Evolutionary conservation across 2,888 invertebrate species (phyloP), one percentile per base, ranked within the genome.

Genomic region (Teinopalpus imperialis): DNA sequence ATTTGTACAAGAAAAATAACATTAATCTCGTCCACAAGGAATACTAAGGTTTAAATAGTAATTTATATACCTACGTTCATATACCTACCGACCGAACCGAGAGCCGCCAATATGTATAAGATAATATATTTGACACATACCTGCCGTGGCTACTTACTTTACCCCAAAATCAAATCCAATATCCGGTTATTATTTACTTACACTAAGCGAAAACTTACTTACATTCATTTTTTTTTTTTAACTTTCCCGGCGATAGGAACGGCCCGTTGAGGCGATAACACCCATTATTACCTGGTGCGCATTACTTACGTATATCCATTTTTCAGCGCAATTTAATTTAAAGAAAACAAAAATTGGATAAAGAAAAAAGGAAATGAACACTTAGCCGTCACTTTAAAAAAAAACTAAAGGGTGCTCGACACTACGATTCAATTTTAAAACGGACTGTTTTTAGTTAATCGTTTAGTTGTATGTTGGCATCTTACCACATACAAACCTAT

Each of bases 401-500:
- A n/a, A n/a, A n/a, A n/a, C 31, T 26, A 31, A 3, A 24, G 24
- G 27, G 21, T 26, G 39, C 12, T 27, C 32, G 45, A 39, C 6
- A 32, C 43, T 44, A 37, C 43, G n/a, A 0, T 27, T 29, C 20
- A 21, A 20, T 20, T 34, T 12, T 18, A 13, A 42, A 42, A 16
- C 18, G 18, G 35, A 29, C 16, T 18, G n/a, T 23, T 31, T 3
- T 26, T 13, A 8, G 9, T 9, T 18, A 23, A 32, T 46, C 9
- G 6, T 18, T 44, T 39, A 29, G 59, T 81, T 87, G 87, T 87
- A 87, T 87, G 86, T 80, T 83, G 86, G 86, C 66, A 66, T 85
- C 87, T 87, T 87, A 88, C 87, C 87, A 88, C 87, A 88, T 88
- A 88, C 87, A 87, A 87, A 88, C 87, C 87, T 87, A 87, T 81